phyloP scores from a whole-genome alignment of 1,140 invertebrate genomes.

The Heliconius nattereri region DNA sequence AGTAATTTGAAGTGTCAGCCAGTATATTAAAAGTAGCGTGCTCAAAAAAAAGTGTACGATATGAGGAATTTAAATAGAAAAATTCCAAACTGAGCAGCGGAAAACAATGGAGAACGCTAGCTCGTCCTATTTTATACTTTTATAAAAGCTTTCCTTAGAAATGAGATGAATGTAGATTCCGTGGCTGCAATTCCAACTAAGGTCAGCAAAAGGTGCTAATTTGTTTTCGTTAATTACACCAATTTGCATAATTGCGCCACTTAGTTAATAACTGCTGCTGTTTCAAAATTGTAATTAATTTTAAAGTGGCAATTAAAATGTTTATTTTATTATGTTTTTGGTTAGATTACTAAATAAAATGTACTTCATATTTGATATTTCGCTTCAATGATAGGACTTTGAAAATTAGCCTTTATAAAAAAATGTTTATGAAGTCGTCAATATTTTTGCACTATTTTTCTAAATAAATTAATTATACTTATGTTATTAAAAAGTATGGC shows the following conservation, averaged over 20 bases:
- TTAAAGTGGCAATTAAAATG: not conserved
- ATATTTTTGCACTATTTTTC: no score
- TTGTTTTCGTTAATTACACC: slow-evolving; percentile 4
- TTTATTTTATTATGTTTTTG: not conserved
- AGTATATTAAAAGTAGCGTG: slow-evolving; percentile 45
- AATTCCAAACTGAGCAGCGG: slow-evolving; percentile 48
- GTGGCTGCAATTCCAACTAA: slow-evolving; percentile 27
- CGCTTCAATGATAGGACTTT: no score
- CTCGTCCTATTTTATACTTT: slow-evolving; percentile 38
- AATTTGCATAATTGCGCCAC: slow-evolving; percentile 3
- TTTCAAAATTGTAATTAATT: not conserved
- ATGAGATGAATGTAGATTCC: slow-evolving; percentile 32
- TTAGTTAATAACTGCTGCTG: slow-evolving; percentile 1
- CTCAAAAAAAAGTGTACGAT: slow-evolving; percentile 38
- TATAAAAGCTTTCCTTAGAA: slow-evolving; percentile 40
- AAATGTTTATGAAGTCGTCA: no score
- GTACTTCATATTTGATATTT: not conserved
- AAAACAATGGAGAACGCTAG: slow-evolving; percentile 46
- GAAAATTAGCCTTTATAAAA: no score
- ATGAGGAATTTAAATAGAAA: slow-evolving; percentile 53
- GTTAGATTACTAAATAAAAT: not conserved
- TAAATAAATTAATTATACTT: no score
- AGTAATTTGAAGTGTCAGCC: slow-evolving; percentile 30
- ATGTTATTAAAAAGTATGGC: no score
- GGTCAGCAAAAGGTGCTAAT: slow-evolving; percentile 19